Base-by-base conservation (phyloP, 1,140 invertebrate genomes). In the Drosophila repleta region DNA sequence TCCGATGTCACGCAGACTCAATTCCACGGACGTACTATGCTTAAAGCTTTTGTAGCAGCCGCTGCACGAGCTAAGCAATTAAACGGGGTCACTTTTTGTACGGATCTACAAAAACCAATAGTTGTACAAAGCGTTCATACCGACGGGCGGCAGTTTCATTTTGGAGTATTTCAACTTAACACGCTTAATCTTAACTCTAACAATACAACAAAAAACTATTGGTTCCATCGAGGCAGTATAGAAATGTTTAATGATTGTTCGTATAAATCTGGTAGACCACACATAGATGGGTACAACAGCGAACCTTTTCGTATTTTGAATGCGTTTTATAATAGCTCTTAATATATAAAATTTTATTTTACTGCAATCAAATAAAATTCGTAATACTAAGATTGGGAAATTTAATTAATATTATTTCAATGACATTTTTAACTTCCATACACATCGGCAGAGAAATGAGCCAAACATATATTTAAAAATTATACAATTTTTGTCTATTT, bases 111-210 rank as follows among this genome's bases (percentile, higher is more conserved):
- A 13, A 94, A 95, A 82, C 97, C 97, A n/a, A 92, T 98, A 48
- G 94, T 94, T 26, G 89, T 97, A 8, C 97, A 98, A 84, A 95
- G 95, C 84, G 93, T 98, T 67, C 95, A 97, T 51, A 95, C 95
- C 1, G 95, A 97, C 88, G 94, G 96, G 13, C 92, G 94, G 62
- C 90, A 92, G 6, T 96, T 96, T 82, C 94, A 97, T 84, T 97
- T 98, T 91, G 95, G 95, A 8, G 94, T 96, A 37, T 94, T 96
- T 70, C 96, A 98, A 92, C 92, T 98, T n/a, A 98, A 98, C 84
- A 97, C 96, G 2, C 91, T 97, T 17, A 93, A 96, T 91, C 74
- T 96, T 4, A 92, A 94, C 87, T 92, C 93, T 3, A 87, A 57
- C 24, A 92, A 94, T 29, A 8, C 94, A n/a, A 91, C 93, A 2